Evolutionary conservation across 2,888 invertebrate species (phyloP).

Genomic region (Plebejus argus): DNA sequence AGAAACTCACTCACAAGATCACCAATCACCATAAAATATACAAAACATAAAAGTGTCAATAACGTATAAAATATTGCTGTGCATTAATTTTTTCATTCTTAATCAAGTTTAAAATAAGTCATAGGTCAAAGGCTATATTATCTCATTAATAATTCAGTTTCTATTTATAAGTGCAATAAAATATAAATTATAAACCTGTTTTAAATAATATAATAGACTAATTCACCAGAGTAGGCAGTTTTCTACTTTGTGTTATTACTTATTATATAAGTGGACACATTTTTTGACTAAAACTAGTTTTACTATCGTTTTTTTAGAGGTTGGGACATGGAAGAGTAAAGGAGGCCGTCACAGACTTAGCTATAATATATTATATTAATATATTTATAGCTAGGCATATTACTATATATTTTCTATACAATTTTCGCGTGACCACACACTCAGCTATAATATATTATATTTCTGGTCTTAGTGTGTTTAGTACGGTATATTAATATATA

Average conservation of each 20-base stretch:
- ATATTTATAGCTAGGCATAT: no score
- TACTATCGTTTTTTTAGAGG: background rate
- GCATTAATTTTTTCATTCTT: background rate
- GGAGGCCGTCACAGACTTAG: no score
- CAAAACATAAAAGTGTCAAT: conserved; percentile 1
- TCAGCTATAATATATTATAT: no score
- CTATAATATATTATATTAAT: no score
- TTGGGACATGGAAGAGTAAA: background rate
- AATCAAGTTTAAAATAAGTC: conserved; percentile 5
- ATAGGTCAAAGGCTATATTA: conserved; percentile 10
- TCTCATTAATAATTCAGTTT: conserved; percentile 28
- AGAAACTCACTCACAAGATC: background rate
- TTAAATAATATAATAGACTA: background rate
- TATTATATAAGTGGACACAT: background rate
- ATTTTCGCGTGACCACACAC: no score
- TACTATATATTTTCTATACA: no score
- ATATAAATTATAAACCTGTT: background rate
- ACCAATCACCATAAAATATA: background rate
- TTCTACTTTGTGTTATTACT: background rate
- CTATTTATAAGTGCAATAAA: conserved; percentile 1
- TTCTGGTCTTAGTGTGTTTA: no score
- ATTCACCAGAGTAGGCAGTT: background rate
- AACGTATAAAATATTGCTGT: background rate
- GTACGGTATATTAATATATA: no score
- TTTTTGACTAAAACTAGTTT: background rate